Conservation (phyloP, 2,888 invertebrate species). For the Melolontha melolontha region DNA sequence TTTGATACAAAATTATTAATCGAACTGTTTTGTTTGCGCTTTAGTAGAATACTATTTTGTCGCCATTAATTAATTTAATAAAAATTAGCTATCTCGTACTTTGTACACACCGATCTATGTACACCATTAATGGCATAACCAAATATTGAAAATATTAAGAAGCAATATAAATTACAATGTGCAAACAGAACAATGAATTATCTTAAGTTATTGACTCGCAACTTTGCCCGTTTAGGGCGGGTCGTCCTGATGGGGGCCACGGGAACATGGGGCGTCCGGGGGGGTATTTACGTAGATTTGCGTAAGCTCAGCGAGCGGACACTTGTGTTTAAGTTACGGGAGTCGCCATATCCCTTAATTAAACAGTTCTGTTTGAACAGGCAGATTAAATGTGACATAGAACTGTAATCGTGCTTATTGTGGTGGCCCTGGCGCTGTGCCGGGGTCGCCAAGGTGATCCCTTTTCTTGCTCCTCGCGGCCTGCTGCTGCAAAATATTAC, state of each 20-base stretch:
- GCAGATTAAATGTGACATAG: conserved; percentile 68
- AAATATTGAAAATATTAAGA: conserved; percentile 39
- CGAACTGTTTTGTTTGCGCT: too few species aligned
- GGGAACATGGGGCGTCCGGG: conserved; percentile 22
- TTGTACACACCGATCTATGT: background rate
- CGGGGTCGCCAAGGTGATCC: conserved; percentile 41
- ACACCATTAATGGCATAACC: conserved; percentile 7
- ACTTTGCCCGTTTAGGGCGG: conserved; percentile 51
- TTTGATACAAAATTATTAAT: too few species aligned
- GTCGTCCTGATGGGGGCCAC: conserved; percentile 14
- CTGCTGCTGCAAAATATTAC: conserved; percentile 40
- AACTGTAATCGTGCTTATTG: conserved; percentile 68
- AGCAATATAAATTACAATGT: conserved; percentile 39
- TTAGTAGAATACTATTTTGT: background rate
- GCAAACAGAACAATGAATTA: conserved; percentile 53
- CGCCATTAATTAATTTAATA: background rate
- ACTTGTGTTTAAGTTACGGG: conserved; percentile 67
- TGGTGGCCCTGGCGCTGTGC: conserved; percentile 56
- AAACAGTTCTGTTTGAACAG: conserved; percentile 68
- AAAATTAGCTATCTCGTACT: background rate
- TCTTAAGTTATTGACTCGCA: conserved; percentile 55
- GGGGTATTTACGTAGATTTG: conserved; percentile 59
- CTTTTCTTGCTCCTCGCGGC: conserved; percentile 30
- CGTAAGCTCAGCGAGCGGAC: conserved; percentile 62
- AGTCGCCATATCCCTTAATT: conserved; percentile 67